Conservation (phyloP, 2,888 invertebrate species). For the Pachliopta kotzebuea region DNA sequence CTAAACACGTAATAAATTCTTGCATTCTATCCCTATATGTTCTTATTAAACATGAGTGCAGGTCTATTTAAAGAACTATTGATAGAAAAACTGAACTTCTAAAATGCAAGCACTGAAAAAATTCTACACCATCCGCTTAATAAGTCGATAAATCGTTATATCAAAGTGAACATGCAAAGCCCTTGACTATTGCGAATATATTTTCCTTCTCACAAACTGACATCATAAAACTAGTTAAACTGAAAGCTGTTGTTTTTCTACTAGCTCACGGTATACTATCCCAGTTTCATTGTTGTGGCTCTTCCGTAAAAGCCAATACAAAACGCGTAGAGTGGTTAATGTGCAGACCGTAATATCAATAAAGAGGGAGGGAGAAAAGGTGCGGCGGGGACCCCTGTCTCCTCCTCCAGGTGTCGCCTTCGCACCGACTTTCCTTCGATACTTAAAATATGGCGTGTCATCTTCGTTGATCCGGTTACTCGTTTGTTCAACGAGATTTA, state of each 20-base stretch:
- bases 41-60: background rate
- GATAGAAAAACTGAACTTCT: background rate
- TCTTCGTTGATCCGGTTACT: constrained; percentile 62
- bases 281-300: constrained; percentile 58
- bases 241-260: constrained; percentile 38
- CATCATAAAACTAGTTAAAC: constrained; percentile 33
- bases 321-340: constrained; percentile 65
- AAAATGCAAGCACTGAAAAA: background rate
- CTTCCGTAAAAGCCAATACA: constrained; percentile 61
- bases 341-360: constrained; percentile 69
- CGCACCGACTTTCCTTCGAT: constrained; percentile 61
- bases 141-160: constrained; percentile 12
- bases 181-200: constrained; percentile 16
- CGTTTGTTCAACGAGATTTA: constrained; percentile 62
- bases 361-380: constrained; percentile 47
- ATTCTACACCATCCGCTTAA: background rate
- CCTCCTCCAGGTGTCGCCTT: constrained; percentile 54
- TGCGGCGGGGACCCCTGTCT: constrained; percentile 48
- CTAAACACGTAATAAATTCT: background rate
- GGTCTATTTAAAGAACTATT: background rate
- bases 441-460: constrained; percentile 74
- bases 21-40: background rate
- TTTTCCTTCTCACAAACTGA: constrained; percentile 23
- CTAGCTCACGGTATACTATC: constrained; percentile 40
- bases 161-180: constrained; percentile 15